Percentiles rank a stretch among this genome's conserved stretches.
Conservation (phyloP, 1,140 invertebrate genomes). For the Drosophila simulans region DNA sequence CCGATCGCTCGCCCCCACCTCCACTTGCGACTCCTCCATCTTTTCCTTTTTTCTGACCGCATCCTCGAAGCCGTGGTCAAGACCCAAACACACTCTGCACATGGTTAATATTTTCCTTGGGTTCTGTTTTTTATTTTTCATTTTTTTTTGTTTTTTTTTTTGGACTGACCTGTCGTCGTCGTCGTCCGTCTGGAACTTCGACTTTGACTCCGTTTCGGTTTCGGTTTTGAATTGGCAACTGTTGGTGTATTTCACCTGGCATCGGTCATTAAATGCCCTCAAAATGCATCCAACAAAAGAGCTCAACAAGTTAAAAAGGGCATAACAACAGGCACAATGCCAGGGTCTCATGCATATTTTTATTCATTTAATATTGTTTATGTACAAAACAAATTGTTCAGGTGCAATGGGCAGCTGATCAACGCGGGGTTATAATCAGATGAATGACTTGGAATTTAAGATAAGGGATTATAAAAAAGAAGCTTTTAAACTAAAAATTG, state of each 20-base stretch:
- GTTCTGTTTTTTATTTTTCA: constrained; percentile 33
- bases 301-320: constrained; percentile 15
- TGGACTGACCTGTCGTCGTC: constrained; percentile 60
- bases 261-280: constrained; percentile 77
- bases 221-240: constrained; percentile 55
- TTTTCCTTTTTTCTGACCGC: constrained; percentile 34
- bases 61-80: constrained; percentile 36
- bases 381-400: constrained; percentile 48
- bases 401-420: constrained; percentile 46
- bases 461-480: background rate
- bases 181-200: constrained; percentile 51
- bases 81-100: constrained; percentile 42
- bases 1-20: constrained; percentile 68
- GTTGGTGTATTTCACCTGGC: constrained; percentile 79
- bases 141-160: constrained; percentile 28
- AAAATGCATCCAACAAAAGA: constrained; percentile 55
- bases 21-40: constrained; percentile 28
- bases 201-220: constrained; percentile 53
- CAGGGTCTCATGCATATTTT: constrained; percentile 32
- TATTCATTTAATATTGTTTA: constrained; percentile 52
- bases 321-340: constrained; percentile 18
- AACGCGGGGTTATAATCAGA: constrained; percentile 23
- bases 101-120: constrained; percentile 69
- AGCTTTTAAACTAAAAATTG: background rate
- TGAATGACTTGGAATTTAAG: constrained; percentile 7